Evolutionary conservation across 2,888 invertebrate species (phyloP), one percentile per base, ranked within the genome.

Genomic region (Penaeus monodon): DNA sequence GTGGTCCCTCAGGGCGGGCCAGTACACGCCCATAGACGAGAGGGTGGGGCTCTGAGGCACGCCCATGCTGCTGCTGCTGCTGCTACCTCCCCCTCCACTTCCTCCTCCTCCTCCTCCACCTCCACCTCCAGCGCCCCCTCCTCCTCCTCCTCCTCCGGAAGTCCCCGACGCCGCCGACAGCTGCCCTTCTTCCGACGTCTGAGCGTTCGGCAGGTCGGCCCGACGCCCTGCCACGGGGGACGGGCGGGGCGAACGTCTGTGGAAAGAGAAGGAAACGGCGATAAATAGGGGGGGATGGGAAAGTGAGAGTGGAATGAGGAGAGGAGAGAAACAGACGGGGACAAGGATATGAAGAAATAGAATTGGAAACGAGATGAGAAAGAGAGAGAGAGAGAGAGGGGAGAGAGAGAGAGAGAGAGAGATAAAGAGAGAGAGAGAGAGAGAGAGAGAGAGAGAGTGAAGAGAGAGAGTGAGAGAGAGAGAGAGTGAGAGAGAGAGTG

Each of bases 1-100:
- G 70, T 88, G 85, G 33, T 89, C 89, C 70, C 88, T 85, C 4
- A 89, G 84, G 74, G 89, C 89, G n/a, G 88, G 88, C 85, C 88
- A 88, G 88, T 86, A 89, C 44, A 85, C 80, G 17, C 85, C 85
- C 80, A 81, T 14, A 44, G 80, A 12, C 74, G 79, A 24, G 38
- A n/a, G 38, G 4, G 65, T 63, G 68, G 80, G 80, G 80, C 80
- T 81, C 63, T 63, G 38, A 74, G 83, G 83, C 14, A 66, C 77
- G 22, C 49, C 49, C 49, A 49, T 49, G 49, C 49, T 49, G 49
- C 12, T 49, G 14, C 49, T 49, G 2, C 49, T 49, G 12, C 49
- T 12, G 27, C 27, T 27, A 2, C 70, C 27, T 2, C 24, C 74
- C 33, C 63, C 29, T 65, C 83, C 33, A 49, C 68, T 44, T 14